phyloP scores from a whole-genome alignment of 1,140 invertebrate species.

The Zaprionus capensis region DNA sequence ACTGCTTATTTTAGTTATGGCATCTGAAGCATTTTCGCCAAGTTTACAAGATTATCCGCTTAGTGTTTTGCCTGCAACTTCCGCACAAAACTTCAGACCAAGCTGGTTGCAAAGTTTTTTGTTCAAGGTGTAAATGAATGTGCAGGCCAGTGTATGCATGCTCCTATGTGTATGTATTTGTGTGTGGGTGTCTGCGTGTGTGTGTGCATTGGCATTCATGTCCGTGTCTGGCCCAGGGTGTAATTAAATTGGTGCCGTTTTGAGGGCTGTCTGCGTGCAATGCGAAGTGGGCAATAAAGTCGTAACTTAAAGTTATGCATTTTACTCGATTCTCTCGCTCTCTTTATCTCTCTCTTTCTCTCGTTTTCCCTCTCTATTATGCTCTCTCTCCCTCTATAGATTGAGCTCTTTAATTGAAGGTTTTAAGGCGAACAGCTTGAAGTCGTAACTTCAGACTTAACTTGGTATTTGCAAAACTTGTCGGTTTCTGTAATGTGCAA shows the following conservation, averaged over 20 bases:
- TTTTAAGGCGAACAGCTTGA: too few relatives aligned
- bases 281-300: conserved; percentile 28
- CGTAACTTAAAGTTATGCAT: conserved; percentile 31
- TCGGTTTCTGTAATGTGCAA: too few relatives aligned
- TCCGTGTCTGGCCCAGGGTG: conserved; percentile 45
- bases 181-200: conserved; percentile 5
- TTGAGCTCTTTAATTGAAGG: too few relatives aligned
- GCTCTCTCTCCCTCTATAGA: too few relatives aligned
- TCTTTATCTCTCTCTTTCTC: neutral
- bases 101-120: conserved; percentile 58
- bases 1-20: conserved; percentile 81
- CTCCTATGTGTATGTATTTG: neutral
- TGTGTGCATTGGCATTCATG: conserved; percentile 2
- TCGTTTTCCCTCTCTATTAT: neutral
- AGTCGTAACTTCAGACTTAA: too few relatives aligned
- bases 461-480: too few relatives aligned
- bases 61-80: conserved; percentile 56
- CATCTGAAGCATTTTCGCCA: conserved; percentile 75
- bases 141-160: neutral
- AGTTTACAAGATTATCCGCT: conserved; percentile 82
- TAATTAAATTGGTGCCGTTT: conserved; percentile 69
- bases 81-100: conserved; percentile 57
- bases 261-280: conserved; percentile 34
- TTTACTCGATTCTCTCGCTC: conserved; percentile 1
- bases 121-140: conserved; percentile 66